A percentile compares a stretch with the other conserved stretches of the same genome.
Conservation (phyloP, 1,140 invertebrate genomes). For the Phortica variegata region DNA sequence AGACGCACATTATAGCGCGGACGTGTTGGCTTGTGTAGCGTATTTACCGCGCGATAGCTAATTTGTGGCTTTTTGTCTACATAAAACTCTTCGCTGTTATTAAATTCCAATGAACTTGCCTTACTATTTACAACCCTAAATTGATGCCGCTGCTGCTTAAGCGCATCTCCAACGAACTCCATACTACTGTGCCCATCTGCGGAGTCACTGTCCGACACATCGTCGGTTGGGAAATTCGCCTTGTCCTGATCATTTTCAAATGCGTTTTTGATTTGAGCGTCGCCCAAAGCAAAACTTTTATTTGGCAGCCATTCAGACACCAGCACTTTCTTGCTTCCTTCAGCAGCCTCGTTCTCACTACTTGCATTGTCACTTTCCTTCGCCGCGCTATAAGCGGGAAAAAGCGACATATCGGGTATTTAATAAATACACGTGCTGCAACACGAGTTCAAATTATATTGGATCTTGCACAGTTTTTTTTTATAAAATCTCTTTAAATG, state of each 20-base stretch:
- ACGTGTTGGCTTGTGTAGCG: constrained; percentile 53
- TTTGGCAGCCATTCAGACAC: constrained; percentile 9
- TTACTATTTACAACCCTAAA: background rate
- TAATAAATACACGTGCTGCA: too few species aligned
- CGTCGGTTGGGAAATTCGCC: background rate
- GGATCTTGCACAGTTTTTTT: too few species aligned
- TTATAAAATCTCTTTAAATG: too few species aligned
- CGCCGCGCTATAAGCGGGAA: constrained; percentile 28
- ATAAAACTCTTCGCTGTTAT: constrained; percentile 59
- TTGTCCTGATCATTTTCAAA: background rate
- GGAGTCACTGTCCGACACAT: background rate
- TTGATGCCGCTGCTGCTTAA: background rate
- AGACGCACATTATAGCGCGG: constrained; percentile 43
- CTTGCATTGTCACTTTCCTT: background rate
- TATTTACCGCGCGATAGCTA: constrained; percentile 58
- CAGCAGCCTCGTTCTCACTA: too few species aligned
- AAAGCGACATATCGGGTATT: constrained; percentile 43
- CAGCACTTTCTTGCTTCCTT: background rate
- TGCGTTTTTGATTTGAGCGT: background rate
- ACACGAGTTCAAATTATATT: too few species aligned
- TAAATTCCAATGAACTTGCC: constrained; percentile 28
- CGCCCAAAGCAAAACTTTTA: constrained; percentile 3
- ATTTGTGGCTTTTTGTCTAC: constrained; percentile 59
- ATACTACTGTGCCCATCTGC: background rate
- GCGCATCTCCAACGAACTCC: too few species aligned